Conservation (phyloP, 53 echinoderm and acorn worm genomes). For the Patiria pectinifera region DNA sequence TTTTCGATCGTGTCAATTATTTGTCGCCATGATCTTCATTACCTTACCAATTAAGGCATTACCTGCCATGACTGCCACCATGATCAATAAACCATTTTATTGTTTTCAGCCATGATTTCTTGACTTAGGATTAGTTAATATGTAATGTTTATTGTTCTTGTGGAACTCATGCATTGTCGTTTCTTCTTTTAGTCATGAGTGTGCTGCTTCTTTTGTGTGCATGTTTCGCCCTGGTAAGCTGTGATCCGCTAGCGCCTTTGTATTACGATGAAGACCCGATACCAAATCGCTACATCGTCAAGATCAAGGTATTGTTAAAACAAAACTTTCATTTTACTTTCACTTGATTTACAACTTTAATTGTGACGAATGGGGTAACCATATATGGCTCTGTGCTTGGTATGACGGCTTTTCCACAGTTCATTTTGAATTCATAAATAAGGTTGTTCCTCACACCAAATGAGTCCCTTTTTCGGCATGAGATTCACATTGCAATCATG, state of each 20-base stretch:
- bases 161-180: background rate
- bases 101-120: background rate
- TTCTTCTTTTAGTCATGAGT: background rate
- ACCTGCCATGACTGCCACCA: too few species aligned
- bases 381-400: background rate
- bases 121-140: too few species aligned
- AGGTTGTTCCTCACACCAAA: too few species aligned
- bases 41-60: too few species aligned
- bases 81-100: background rate
- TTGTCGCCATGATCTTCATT: too few species aligned
- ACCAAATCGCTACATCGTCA: slow-evolving; percentile 57
- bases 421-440: too few species aligned
- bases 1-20: too few species aligned
- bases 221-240: background rate
- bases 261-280: slow-evolving; percentile 42
- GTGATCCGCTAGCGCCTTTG: slow-evolving; percentile 36
- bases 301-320: slow-evolving; percentile 41
- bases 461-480: too few species aligned
- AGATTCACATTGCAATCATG: too few species aligned
- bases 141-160: background rate
- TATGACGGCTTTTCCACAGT: background rate
- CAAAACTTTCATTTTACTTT: background rate
- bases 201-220: background rate
- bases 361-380: background rate
- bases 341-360: background rate